Evolutionary conservation across 2,113 vertebrate genomes (phyloP).

Genomic region (Pandion haliaetus): DNA sequence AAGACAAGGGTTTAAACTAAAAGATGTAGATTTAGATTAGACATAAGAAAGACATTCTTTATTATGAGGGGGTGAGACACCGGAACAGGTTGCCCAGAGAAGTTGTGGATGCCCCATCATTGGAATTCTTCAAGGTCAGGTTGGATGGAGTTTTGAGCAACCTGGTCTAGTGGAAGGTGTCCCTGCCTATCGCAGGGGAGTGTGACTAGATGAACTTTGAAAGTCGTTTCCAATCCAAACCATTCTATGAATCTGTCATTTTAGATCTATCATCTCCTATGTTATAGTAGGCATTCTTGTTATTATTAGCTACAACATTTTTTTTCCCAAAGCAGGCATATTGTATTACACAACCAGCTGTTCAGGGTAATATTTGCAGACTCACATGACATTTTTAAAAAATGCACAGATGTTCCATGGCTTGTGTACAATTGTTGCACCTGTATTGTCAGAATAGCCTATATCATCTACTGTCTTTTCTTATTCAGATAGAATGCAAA

Average conservation of each 20-base stretch:
- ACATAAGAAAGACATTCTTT: neutral
- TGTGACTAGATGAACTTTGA: neutral
- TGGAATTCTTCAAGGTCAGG: neutral
- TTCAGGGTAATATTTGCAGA: neutral
- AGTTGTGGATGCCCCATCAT: neutral
- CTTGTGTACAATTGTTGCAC: neutral
- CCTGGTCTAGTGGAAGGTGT: neutral
- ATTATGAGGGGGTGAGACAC: neutral
- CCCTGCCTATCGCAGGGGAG: accelerated
- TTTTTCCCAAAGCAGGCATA: neutral
- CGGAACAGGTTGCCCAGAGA: neutral
- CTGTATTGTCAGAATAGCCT: neutral
- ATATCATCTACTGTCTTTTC: neutral
- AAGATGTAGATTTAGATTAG: neutral
- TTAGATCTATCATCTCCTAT: neutral
- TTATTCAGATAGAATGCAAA: neutral
- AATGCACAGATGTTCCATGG: neutral
- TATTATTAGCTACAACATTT: neutral
- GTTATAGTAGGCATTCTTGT: neutral
- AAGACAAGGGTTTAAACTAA: neutral
- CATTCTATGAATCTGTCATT: neutral
- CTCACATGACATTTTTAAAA: neutral
- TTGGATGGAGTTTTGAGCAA: neutral
- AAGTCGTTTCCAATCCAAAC: accelerated
- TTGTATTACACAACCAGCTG: neutral